Evolutionary conservation across 2,888 invertebrate genomes (phyloP), one percentile per base, ranked within the genome.

Genomic region (Phorcus lineatus): DNA sequence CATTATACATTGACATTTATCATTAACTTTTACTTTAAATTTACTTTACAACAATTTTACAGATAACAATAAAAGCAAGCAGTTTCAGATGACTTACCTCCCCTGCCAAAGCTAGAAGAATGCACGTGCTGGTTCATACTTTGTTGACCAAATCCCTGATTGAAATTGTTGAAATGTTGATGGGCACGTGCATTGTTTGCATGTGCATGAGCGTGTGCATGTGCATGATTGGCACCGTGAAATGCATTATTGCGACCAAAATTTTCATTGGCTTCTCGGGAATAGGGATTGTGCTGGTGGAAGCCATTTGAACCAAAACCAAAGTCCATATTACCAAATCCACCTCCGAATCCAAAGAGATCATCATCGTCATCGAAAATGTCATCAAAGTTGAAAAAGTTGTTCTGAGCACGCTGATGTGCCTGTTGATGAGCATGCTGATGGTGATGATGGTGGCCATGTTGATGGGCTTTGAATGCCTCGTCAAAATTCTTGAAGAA

Each of bases 401-500:
- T 82, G 11, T 82, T 81, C 74, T 86, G 87, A 53, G 82, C 81
- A 52, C 83, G 82, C 17, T 85, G 86, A 75, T 86, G 83, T 57
- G 86, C 87, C 16, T 83, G 81, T 0, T 85, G 78, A 13, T 84
- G 82, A 19, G 83, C 62, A 22, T 86, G 81, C 55, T 87, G 84
- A 16, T 86, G 83, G 52, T 85, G 76, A n/a, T 85, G 82, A 62
- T 88, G 82, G 40, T 85, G 84, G n/a, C 84, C 85, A 2, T 85
- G 81, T 55, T 85, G 81, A 78, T 89, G 90, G 13, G 84, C 79
- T 22, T 83, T 83, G 78, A 89, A 90, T 6, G 89, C 89, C 17
- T 88, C 84, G 67, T 92, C 91, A 86, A 91, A 92, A 17, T 87
- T 88, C 81, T 89, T 89, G 86, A 93, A 94, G 84, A 94, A 93